Percentiles rank a stretch among this genome's conserved stretches.
These are phyloP conservation scores for Numenius phaeopus DNA, from an alignment of 2,797 vertebrate genomes.

Conservation along the genomic window DNA sequence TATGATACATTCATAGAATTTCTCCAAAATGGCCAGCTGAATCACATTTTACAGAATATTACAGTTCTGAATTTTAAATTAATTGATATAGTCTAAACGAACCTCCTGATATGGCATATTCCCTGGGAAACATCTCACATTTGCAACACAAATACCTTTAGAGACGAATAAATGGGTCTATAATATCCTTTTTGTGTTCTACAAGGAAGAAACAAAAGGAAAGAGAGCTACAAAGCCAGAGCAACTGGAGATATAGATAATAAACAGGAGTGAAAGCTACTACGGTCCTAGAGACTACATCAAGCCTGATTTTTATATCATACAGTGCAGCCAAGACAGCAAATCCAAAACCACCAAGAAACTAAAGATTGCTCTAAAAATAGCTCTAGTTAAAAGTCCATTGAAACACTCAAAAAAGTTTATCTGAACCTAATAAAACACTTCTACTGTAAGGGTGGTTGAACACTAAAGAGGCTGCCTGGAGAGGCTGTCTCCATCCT, in stretches of 20 bases:
- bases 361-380: background rate
- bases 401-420: background rate
- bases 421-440: background rate
- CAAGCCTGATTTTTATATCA: background rate
- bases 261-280: background rate
- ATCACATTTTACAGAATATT: background rate
- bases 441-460: background rate
- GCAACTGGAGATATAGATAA: background rate
- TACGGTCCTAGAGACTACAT: background rate
- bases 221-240: background rate
- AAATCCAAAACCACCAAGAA: background rate
- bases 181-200: background rate
- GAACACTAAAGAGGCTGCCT: background rate
- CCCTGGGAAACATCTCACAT: background rate
- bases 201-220: background rate
- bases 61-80: background rate
- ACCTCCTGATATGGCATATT: background rate
- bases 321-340: background rate
- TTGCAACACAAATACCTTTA: background rate
- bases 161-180: background rate
- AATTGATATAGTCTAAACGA: background rate
- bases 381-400: background rate
- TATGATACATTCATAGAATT: background rate
- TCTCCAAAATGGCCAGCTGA: background rate
- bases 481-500: background rate